Evolutionary conservation across 2,113 vertebrate species (phyloP).

Genomic region (Tragelaphus buxtoni): DNA sequence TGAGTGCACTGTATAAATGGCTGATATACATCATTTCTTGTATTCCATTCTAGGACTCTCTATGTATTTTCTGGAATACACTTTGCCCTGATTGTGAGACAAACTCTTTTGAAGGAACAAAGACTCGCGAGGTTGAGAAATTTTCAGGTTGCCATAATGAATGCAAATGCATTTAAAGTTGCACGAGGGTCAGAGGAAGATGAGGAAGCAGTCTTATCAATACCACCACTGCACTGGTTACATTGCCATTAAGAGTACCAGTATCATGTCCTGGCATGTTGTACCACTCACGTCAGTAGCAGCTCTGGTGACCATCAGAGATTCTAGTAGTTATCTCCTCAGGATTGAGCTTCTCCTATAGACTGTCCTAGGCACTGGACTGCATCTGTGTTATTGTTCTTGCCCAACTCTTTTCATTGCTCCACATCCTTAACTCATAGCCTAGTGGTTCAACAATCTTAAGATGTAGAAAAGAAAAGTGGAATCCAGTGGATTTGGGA

Average conservation of each 20-base stretch:
- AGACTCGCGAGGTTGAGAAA: neutral
- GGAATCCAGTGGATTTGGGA: constrained; percentile 38
- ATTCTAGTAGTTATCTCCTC: neutral
- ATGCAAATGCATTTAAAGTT: neutral
- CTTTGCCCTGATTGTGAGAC: constrained; percentile 30
- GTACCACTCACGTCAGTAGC: neutral
- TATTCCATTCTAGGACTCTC: neutral
- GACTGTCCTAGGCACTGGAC: neutral
- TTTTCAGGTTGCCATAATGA: neutral
- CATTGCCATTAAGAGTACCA: neutral
- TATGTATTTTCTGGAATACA: neutral
- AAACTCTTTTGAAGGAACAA: neutral
- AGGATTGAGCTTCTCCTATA: neutral
- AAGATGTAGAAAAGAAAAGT: neutral
- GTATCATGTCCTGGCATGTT: accelerated
- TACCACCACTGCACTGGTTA: neutral
- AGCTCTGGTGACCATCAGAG: neutral
- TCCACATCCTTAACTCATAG: neutral
- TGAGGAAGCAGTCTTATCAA: neutral
- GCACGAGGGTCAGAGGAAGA: neutral
- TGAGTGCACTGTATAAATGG: neutral
- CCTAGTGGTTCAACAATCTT: constrained; percentile 6
- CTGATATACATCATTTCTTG: neutral
- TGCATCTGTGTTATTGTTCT: accelerated
- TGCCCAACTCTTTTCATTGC: neutral